A percentile compares a stretch with the other conserved stretches of the same genome.
Evolutionary conservation across 1,140 invertebrate genomes (phyloP).

Genomic region (Forficula auricularia): DNA sequence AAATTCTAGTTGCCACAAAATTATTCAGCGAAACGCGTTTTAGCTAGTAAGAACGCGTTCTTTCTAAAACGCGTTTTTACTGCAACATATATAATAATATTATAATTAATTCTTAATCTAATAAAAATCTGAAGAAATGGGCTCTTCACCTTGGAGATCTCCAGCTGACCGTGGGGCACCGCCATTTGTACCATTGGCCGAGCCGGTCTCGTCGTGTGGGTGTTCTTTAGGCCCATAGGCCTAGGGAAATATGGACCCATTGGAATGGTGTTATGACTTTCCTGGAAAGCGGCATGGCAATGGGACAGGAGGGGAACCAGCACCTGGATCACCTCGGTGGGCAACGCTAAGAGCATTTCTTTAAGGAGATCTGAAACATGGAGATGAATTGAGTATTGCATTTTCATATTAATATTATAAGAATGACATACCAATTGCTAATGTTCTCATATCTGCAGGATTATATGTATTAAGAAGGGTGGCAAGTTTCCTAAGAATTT

Average conservation of each 20-base stretch:
- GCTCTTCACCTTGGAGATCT: conserved; percentile 45
- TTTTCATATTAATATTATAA: conserved; percentile 6
- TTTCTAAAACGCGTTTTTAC: too few relatives aligned
- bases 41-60: too few relatives aligned
- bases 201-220: conserved; percentile 36
- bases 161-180: conserved; percentile 54
- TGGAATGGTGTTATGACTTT: conserved; percentile 48
- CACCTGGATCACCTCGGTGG: conserved; percentile 60
- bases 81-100: too few relatives aligned
- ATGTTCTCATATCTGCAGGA: conserved; percentile 62
- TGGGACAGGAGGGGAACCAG: conserved; percentile 68
- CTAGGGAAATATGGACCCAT: conserved; percentile 56
- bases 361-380: conserved; percentile 54
- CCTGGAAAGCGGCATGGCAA: conserved; percentile 64
- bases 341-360: conserved; percentile 66
- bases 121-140: too few relatives aligned
- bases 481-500: conserved; percentile 63
- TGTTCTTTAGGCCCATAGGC: conserved; percentile 15
- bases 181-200: conserved; percentile 78
- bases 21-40: too few relatives aligned
- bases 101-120: too few relatives aligned
- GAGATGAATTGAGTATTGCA: too few relatives aligned
- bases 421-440: conserved; percentile 45
- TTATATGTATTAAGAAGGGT: conserved; percentile 81
- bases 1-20: too few relatives aligned